These are phyloP conservation scores for Manis crassicaudata DNA, from an alignment of 2,797 vertebrate genomes.

Conservation along the genomic window DNA sequence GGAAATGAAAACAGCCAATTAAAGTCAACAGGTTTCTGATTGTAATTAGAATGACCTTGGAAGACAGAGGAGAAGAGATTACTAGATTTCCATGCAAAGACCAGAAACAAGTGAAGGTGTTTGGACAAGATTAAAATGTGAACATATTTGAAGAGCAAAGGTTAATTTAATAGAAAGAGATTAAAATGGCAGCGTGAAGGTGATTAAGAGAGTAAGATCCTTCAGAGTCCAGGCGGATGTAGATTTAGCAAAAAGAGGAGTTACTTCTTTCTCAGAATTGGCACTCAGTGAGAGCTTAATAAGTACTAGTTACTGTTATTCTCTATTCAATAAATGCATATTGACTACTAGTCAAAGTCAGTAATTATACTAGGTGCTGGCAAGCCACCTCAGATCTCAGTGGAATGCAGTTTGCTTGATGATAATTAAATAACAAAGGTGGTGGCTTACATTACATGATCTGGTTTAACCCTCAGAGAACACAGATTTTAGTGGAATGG, in stretches of 20 bases:
- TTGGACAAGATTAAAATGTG: not conserved
- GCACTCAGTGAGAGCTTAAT: not conserved
- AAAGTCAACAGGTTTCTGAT: not conserved
- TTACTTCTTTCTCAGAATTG: not conserved
- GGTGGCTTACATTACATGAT: not conserved
- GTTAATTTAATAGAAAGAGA: not conserved
- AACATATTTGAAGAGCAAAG: not conserved
- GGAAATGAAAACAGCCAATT: not conserved
- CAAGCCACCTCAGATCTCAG: not conserved
- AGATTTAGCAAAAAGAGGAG: not conserved
- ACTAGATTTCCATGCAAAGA: not conserved
- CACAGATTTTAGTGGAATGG: not conserved
- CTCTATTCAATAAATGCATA: not conserved
- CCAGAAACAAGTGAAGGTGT: not conserved
- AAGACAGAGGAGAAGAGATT: not conserved
- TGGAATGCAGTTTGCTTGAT: not conserved
- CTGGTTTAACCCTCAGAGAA: not conserved
- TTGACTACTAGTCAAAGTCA: not conserved
- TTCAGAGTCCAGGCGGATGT: not conserved
- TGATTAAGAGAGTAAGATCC: not conserved
- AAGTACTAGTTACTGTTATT: not conserved
- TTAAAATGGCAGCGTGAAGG: not conserved
- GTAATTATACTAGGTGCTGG: not conserved
- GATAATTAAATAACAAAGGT: not conserved
- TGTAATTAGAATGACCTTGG: not conserved